Conservation (phyloP, 2,797 vertebrate genomes). For the Phalloptychus januarius region DNA sequence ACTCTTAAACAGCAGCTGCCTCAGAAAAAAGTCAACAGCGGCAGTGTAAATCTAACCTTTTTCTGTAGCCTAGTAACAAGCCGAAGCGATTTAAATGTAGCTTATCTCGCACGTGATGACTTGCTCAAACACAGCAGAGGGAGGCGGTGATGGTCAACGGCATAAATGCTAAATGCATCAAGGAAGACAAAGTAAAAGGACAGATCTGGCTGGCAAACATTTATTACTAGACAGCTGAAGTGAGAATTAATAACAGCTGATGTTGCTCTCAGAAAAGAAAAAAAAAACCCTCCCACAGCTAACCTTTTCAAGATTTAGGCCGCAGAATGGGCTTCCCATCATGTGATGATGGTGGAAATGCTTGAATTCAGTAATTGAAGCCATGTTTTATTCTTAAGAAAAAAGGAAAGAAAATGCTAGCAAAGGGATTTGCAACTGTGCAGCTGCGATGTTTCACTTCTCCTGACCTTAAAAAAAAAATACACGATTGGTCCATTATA, state of each 20-base stretch:
- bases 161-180: too few relatives aligned
- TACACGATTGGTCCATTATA: background rate
- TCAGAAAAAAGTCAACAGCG: conserved; percentile 34
- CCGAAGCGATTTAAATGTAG: conserved; percentile 46
- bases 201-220: conserved; percentile 17
- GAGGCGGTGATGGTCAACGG: conserved; percentile 15
- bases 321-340: background rate
- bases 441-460: conserved; percentile 33
- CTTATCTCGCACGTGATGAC: conserved; percentile 26
- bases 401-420: background rate
- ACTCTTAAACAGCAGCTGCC: conserved; percentile 20
- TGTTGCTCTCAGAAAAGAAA: conserved; percentile 24
- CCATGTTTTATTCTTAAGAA: conserved; percentile 2
- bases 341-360: conserved; percentile 19
- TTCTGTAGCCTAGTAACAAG: conserved; percentile 68
- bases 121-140: conserved; percentile 9
- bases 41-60: conserved; percentile 36
- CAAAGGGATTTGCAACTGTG: background rate
- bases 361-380: conserved; percentile 5
- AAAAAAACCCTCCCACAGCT: background rate
- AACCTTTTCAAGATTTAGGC: background rate
- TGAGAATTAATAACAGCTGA: conserved; percentile 20
- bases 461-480: conserved; percentile 5
- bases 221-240: conserved; percentile 29
- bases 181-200: background rate